A percentile compares a stretch with the other conserved stretches of the same genome.
phyloP scores from a whole-genome alignment of 2,797 vertebrate species.

The Helarctos malayanus region DNA sequence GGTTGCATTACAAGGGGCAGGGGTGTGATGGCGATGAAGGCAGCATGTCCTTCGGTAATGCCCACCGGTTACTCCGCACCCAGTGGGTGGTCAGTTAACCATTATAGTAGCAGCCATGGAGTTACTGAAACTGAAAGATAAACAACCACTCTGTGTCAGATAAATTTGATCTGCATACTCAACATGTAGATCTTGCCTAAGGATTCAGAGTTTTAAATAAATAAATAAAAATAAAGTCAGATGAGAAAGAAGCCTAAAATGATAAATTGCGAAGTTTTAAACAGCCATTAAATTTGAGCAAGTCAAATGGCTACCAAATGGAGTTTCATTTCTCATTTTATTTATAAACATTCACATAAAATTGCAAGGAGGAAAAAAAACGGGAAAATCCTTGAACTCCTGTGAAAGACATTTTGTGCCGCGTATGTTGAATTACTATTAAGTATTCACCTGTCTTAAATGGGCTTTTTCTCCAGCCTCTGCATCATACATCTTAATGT shows the following conservation, averaged over 20 bases:
- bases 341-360: slow-evolving; percentile 85
- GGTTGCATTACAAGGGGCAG: not conserved
- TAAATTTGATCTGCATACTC: slow-evolving; percentile 75
- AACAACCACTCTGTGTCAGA: slow-evolving; percentile 40
- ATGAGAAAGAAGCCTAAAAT: slow-evolving; percentile 81
- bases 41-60: not conserved
- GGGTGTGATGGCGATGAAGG: fast-evolving
- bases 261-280: slow-evolving; percentile 85
- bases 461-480: slow-evolving; percentile 81
- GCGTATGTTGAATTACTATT: slow-evolving; percentile 83
- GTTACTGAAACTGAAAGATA: slow-evolving; percentile 18
- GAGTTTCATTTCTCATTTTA: slow-evolving; percentile 86
- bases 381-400: slow-evolving; percentile 84
- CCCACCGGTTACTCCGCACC: not conserved
- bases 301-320: slow-evolving; percentile 85
- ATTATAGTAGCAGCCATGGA: not conserved
- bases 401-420: slow-evolving; percentile 83
- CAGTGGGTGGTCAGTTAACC: slow-evolving; percentile 47
- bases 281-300: slow-evolving; percentile 84
- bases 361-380: slow-evolving; percentile 78
- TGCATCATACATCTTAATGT: slow-evolving; percentile 86
- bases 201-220: slow-evolving; percentile 63
- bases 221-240: slow-evolving; percentile 75
- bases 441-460: slow-evolving; percentile 88
- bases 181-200: slow-evolving; percentile 68